phyloP scores from a whole-genome alignment of 2,113 vertebrate genomes.

The Myocastor coypus region DNA sequence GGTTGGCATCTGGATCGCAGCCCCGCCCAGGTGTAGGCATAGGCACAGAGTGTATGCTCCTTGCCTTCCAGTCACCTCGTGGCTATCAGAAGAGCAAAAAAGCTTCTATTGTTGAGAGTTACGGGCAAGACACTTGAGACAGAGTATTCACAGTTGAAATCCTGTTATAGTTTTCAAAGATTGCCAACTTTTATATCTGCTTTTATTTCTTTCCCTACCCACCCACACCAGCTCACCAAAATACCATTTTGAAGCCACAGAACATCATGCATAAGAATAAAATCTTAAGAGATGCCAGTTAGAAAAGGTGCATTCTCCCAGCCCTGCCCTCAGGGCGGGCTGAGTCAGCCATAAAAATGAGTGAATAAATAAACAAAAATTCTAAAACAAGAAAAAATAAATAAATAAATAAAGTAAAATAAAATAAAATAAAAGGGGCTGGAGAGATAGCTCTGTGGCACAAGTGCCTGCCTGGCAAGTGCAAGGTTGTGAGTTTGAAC shows the following conservation, averaged over 20 bases:
- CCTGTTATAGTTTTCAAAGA: background rate
- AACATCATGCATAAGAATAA: background rate
- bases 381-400: too few relatives aligned
- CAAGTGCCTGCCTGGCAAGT: too few relatives aligned
- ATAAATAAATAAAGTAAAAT: too few relatives aligned
- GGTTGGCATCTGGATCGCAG: background rate
- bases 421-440: too few relatives aligned
- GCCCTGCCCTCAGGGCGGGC: too few relatives aligned
- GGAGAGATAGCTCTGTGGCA: too few relatives aligned
- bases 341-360: too few relatives aligned
- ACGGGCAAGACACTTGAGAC: background rate
- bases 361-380: too few relatives aligned
- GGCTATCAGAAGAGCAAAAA: background rate
- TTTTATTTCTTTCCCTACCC: fast-evolving
- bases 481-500: too few relatives aligned
- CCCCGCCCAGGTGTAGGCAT: too few relatives aligned
- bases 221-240: background rate
- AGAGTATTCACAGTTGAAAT: background rate
- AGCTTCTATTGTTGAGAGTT: background rate
- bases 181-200: background rate
- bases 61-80: background rate
- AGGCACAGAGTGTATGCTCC: background rate
- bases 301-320: background rate
- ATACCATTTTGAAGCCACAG: background rate
- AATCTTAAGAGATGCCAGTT: background rate